Evolutionary conservation across 2,888 invertebrate genomes (phyloP).

Genomic region (Oscheius sp.): DNA sequence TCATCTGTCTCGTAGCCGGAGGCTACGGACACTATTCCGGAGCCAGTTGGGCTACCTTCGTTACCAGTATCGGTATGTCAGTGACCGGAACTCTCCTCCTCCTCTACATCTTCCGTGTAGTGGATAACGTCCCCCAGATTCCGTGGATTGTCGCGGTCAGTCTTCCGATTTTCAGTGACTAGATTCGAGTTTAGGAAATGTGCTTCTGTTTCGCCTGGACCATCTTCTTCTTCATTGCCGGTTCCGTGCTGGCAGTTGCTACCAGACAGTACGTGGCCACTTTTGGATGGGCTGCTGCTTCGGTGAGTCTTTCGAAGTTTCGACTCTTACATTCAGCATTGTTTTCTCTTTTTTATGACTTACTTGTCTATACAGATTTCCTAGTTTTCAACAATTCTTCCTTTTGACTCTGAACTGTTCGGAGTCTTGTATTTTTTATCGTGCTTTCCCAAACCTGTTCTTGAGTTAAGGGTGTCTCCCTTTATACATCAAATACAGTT

Average conservation of each 20-base stretch:
- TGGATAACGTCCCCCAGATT: slow-evolving; percentile 86
- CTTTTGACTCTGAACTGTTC: too few relatives aligned
- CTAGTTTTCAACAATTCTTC: too few relatives aligned
- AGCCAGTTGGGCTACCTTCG: slow-evolving; percentile 78
- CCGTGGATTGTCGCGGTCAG: slow-evolving; percentile 87
- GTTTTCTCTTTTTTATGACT: too few relatives aligned
- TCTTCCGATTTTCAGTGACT: slow-evolving; percentile 28
- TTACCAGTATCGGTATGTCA: slow-evolving; percentile 86
- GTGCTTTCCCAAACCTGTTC: background rate
- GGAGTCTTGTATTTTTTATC: background rate
- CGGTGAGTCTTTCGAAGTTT: slow-evolving; percentile 78
- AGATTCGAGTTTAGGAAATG: slow-evolving; percentile 78
- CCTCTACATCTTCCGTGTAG: slow-evolving; percentile 86
- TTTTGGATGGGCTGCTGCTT: slow-evolving; percentile 80
- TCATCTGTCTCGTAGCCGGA: slow-evolving; percentile 84
- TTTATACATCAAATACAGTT: too few relatives aligned
- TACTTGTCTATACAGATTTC: too few relatives aligned
- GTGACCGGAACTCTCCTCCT: slow-evolving; percentile 84
- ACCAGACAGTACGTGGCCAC: slow-evolving; percentile 58
- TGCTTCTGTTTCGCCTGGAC: slow-evolving; percentile 83
- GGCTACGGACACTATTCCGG: slow-evolving; percentile 76
- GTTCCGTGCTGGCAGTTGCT: slow-evolving; percentile 79
- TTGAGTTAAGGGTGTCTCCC: too few relatives aligned
- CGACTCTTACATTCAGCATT: too few relatives aligned
- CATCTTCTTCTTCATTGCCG: slow-evolving; percentile 83